Evolutionary conservation across 2,797 vertebrate genomes (phyloP).

Genomic region (Halcyon chelicuti): DNA sequence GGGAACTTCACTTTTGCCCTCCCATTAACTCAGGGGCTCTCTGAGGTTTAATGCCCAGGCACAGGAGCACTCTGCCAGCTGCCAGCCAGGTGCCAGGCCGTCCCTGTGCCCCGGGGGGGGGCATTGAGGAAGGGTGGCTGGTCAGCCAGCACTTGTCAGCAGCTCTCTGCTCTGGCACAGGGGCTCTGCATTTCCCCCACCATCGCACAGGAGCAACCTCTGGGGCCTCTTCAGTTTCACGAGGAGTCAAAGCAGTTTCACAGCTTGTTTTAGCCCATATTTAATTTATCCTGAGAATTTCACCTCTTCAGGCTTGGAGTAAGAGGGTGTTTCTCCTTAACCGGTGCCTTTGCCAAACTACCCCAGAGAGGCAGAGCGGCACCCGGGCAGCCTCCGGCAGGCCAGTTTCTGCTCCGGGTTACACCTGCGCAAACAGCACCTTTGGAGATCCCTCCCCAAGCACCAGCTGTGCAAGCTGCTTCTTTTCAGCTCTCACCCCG

Average conservation of each 20-base stretch:
- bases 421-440: constrained; percentile 59
- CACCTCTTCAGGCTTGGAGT: neutral
- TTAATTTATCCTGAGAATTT: neutral
- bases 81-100: neutral
- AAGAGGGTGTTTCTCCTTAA: neutral
- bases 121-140: rapidly evolving
- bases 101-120: neutral
- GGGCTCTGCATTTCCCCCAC: neutral
- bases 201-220: neutral
- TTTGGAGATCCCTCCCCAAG: constrained; percentile 13
- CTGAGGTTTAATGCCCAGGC: neutral
- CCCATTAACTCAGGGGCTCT: no score
- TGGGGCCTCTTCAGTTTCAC: rapidly evolving
- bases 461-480: constrained; percentile 66
- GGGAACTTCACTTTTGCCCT: neutral
- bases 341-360: neutral
- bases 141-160: rapidly evolving
- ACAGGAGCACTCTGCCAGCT: neutral
- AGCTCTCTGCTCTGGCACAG: neutral
- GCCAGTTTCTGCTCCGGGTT: constrained; percentile 25
- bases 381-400: neutral
- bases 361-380: neutral
- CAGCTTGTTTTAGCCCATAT: neutral
- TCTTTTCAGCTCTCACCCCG: constrained; percentile 12
- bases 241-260: neutral